Conservation (phyloP, 2,797 vertebrate genomes). For the Acanthornis magna region DNA sequence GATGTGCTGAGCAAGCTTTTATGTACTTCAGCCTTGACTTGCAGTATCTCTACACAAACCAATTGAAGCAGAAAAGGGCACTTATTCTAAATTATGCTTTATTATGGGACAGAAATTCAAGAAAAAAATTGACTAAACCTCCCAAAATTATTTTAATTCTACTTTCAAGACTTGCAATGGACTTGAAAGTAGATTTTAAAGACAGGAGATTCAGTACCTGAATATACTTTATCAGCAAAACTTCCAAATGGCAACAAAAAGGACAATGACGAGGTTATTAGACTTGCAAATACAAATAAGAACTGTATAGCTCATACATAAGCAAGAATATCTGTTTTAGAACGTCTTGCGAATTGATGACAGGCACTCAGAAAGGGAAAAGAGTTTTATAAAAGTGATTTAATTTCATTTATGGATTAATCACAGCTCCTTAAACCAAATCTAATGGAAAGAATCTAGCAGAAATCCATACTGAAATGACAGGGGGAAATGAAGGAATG, state of each 20-base stretch:
- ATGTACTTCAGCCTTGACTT: not conserved
- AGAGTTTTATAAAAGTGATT: not conserved
- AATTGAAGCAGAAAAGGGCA: not conserved
- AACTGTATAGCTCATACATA: not conserved
- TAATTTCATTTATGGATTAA: not conserved
- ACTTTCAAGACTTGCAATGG: not conserved
- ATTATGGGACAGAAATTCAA: not conserved
- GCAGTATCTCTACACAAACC: not conserved
- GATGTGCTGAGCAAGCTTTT: conserved; percentile 9
- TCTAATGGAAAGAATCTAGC: not conserved
- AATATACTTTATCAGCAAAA: not conserved
- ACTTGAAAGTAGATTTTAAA: not conserved
- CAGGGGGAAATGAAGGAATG: not conserved
- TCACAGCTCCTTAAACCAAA: not conserved
- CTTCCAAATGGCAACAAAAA: not conserved
- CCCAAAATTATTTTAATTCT: not conserved
- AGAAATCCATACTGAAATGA: not conserved
- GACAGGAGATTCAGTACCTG: not conserved
- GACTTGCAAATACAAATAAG: not conserved
- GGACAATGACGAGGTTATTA: not conserved
- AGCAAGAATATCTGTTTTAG: not conserved
- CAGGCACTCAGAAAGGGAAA: not conserved
- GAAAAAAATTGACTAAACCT: not conserved
- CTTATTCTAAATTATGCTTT: not conserved
- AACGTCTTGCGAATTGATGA: not conserved